These are phyloP conservation scores for Osmerus eperlanus DNA, from an alignment of 2,113 vertebrate species.

Conservation along the genomic window DNA sequence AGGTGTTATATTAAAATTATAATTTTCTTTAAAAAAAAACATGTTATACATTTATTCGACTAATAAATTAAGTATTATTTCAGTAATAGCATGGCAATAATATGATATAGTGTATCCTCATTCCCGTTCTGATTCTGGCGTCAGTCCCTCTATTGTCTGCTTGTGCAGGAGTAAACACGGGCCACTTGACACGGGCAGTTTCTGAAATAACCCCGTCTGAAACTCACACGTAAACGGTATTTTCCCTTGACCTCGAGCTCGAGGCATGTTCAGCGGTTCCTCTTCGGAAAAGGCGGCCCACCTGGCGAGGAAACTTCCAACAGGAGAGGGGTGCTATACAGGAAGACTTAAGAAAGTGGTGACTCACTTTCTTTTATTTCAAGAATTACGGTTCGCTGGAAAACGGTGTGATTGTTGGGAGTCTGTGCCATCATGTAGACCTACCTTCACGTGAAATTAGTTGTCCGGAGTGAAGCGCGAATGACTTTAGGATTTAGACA, in stretches of 20 bases:
- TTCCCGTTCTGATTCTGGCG: conserved; percentile 48
- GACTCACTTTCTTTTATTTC: conserved; percentile 65
- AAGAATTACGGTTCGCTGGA: conserved; percentile 70
- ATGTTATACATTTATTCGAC: no score
- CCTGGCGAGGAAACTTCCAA: conserved; percentile 76
- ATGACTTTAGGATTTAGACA: no score
- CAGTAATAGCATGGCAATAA: no score
- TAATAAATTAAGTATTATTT: no score
- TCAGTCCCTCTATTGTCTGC: conserved; percentile 60
- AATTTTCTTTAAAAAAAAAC: no score
- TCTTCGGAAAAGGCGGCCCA: conserved; percentile 75
- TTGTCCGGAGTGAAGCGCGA: no score
- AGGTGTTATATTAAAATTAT: no score
- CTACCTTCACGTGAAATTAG: no score
- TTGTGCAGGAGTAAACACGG: conserved; percentile 41
- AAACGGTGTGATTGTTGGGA: conserved; percentile 54
- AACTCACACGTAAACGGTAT: conserved; percentile 58
- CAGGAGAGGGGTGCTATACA: conserved; percentile 60
- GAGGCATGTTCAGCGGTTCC: conserved; percentile 67
- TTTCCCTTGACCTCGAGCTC: conserved; percentile 63
- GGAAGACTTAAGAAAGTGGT: conserved; percentile 63
- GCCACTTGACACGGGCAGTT: conserved; percentile 26
- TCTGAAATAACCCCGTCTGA: conserved; percentile 54
- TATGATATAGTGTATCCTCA: not conserved
- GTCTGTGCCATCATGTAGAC: no score